These are phyloP conservation scores for Nephrotoma appendiculata DNA, from an alignment of 2,888 invertebrate genomes.

Conservation along the genomic window DNA sequence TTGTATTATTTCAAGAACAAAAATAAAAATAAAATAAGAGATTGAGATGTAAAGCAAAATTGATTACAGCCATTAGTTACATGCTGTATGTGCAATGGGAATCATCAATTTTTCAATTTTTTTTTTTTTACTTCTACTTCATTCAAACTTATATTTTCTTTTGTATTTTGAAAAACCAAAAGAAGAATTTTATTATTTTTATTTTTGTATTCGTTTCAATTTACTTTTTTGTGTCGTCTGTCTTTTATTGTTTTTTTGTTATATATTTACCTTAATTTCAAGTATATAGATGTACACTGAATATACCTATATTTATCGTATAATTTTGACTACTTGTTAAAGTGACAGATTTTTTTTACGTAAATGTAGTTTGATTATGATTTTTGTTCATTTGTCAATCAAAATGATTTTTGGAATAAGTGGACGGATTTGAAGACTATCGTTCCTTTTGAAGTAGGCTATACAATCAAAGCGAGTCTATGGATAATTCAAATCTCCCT, in stretches of 20 bases:
- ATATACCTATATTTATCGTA: neutral
- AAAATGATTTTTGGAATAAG: too few relatives aligned
- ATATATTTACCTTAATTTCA: neutral
- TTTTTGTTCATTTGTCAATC: too few relatives aligned
- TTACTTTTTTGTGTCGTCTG: slow-evolving; percentile 4
- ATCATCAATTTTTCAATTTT: slow-evolving; percentile 27
- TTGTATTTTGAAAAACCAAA: neutral
- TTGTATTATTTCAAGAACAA: neutral
- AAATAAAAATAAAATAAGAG: slow-evolving; percentile 22
- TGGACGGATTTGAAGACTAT: too few relatives aligned
- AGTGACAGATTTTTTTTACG: too few relatives aligned
- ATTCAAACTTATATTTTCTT: slow-evolving; percentile 1
- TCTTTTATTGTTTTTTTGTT: neutral
- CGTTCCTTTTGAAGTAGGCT: too few relatives aligned
- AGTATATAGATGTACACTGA: neutral
- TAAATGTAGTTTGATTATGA: too few relatives aligned
- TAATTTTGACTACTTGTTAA: neutral
- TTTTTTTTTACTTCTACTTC: slow-evolving; percentile 4
- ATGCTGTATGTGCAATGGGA: slow-evolving; percentile 33
- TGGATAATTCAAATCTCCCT: too few relatives aligned
- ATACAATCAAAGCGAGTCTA: too few relatives aligned
- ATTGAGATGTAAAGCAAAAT: slow-evolving; percentile 38
- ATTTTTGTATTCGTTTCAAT: slow-evolving; percentile 6
- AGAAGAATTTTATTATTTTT: neutral
- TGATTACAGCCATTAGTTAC: slow-evolving; percentile 36